These are phyloP conservation scores for Aplysia californica DNA, from an alignment of 1,140 invertebrate species.

Conservation along the genomic window DNA sequence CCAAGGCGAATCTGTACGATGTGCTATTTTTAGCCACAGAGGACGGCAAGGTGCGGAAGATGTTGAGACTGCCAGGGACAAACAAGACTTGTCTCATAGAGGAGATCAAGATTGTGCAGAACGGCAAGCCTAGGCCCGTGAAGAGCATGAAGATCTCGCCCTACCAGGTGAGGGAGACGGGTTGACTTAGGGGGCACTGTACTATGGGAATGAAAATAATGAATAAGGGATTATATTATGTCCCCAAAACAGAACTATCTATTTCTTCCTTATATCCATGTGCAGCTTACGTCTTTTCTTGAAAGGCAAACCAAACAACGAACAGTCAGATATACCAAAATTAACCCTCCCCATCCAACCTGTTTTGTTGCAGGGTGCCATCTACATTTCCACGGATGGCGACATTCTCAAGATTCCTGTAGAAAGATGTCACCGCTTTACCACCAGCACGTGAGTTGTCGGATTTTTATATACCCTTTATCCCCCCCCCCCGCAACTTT, in stretches of 20 bases:
- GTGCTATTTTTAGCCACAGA: conserved; percentile 80
- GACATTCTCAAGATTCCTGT: conserved; percentile 80
- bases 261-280: no score
- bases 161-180: conserved; percentile 75
- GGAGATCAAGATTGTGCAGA: conserved; percentile 79
- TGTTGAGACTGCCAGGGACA: conserved; percentile 78
- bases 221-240: no score
- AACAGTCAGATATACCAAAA: no score
- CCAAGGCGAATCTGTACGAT: conserved; percentile 72
- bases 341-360: no score
- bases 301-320: no score
- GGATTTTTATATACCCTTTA: background rate
- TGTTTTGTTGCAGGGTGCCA: no score
- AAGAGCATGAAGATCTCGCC: conserved; percentile 83
- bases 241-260: no score
- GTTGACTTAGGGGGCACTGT: no score
- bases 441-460: conserved; percentile 45
- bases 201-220: no score
- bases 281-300: no score
- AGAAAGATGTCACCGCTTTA: conserved; percentile 81
- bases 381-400: conserved; percentile 84
- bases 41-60: conserved; percentile 82
- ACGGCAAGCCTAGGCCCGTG: conserved; percentile 70
- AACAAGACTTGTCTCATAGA: conserved; percentile 84
- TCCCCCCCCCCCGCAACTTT: background rate